Base-by-base conservation (phyloP, 92 coral and sea anemone species). In the Siderastrea siderea region DNA sequence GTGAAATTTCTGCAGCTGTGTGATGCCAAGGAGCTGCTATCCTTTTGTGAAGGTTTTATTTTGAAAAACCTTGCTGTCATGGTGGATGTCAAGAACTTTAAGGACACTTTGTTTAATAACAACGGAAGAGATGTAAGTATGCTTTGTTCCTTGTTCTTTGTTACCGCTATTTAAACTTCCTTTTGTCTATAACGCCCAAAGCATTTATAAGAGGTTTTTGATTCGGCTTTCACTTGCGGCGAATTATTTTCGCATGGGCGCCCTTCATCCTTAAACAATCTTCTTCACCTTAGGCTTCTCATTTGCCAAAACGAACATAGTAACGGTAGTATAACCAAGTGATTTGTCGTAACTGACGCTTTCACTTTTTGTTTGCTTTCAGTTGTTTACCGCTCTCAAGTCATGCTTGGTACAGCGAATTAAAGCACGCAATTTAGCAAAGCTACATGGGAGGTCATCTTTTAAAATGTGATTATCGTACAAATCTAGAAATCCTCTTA, bases 11-110 rank as follows among this genome's bases (percentile, higher is more conserved):
- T 48, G 38, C 76, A 93, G 95, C 62, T 74, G 70, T 93, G 91
- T 74, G 85, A 70, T 53, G 93, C 95, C 48, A 71, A 87, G 13
- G 93, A 80, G 55, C 80, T 93, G 54, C 26, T 77, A 3, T 63
- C 51, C 11, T 85, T 69, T 78, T 90, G 95, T 44, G 95, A 89
- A 76, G 88, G 86, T 47, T 89, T 84, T 73, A 85, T 93, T 55
- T 74, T 93, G 38, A 73, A 74, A 47, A 81, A 93, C 74, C 88
- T 93, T 68, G 77, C 85, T 44, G 86, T 82, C 53, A 74, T 89
- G 81, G 82, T 85, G 53, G 89, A 79, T 11, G 67, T 84, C 68
- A 91, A 81, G 52, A 78, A 71, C 13, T 71, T 90, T 5, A 64
- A 88, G 2, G 90, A 91, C 17, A 9, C 85, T 48, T 60, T 90